Base-by-base conservation (phyloP, 2,113 vertebrate species). In the Tachysurus vachellii region DNA sequence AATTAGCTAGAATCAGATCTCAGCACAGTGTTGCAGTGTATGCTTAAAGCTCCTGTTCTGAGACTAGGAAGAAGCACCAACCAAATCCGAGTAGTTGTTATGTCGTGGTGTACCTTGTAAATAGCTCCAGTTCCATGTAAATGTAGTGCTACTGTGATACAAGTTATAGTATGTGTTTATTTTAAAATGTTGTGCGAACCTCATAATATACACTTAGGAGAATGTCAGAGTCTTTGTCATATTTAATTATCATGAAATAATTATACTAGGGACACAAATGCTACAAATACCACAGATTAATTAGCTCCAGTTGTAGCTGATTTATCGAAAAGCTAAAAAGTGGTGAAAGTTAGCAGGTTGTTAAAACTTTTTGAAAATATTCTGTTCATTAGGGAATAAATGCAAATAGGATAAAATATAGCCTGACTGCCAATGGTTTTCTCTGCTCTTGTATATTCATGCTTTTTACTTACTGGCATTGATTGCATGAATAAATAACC, bases 341-440 rank as follows among this genome's bases (percentile, higher is more conserved):
- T 71, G 13, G 61, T 84, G 28, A 54, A 56, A 61, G 23, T 61
- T 47, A 47, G 6, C 9, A 31, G 75, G 28, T 50, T 86, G 12
- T 59, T 75, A 0, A 71, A 64, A 13, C 64, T 84, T 73, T 82
- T 53, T 68, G 54, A 77, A 50, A 54, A 75, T 53, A 80, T 71
- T 70, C 50, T 26, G 31, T 64, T 80, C 75, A 64, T 61, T 53
- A 28, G 10, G 83, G 73, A 80, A 86, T 89, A 89, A 91, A 90
- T 85, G 44, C 62, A 90, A 90, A 88, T 56, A 61, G 56, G 19
- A 80, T 88, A 75, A 68, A 56, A 53, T 66, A 26, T 64, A 85
- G 86, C 31, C 85, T 89, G 86, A 91, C 85, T 86, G 76, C 31
- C 17, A 73, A 47, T 80, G 54, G 75, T 44, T 80, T 77, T 28